Conservation (phyloP, 2,888 invertebrate species). For the Cheilosia impressa region DNA sequence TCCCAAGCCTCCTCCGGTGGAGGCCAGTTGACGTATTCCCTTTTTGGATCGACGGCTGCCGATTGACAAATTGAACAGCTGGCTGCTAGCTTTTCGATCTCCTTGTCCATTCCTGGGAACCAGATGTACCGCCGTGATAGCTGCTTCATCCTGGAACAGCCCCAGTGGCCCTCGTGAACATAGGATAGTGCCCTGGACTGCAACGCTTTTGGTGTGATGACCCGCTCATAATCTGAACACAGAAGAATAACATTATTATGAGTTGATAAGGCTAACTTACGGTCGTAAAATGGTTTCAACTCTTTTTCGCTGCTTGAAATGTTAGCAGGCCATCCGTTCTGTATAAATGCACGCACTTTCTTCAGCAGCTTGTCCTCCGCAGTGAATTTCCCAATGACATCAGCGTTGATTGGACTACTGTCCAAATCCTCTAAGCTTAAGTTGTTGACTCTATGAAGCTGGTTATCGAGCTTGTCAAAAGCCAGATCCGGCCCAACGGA, state of each 20-base stretch:
- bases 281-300: constrained; percentile 31
- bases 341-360: constrained; percentile 14
- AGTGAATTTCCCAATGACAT: constrained; percentile 14
- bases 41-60: constrained; percentile 30
- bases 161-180: no score
- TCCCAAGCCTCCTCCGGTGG: neutral
- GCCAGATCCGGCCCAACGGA: constrained; percentile 36
- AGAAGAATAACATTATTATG: constrained; percentile 16
- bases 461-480: constrained; percentile 8
- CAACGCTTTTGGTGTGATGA: no score
- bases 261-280: constrained; percentile 16
- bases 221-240: neutral
- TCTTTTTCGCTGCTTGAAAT: constrained; percentile 4
- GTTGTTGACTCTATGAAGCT: neutral
- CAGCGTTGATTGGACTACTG: constrained; percentile 7
- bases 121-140: no score
- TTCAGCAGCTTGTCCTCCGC: constrained; percentile 19
- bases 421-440: neutral
- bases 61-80: constrained; percentile 23
- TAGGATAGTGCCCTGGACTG: no score
- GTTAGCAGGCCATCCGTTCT: constrained; percentile 31
- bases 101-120: constrained; percentile 15
- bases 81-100: constrained; percentile 31
- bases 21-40: constrained; percentile 18
- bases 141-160: no score